A percentile compares a stretch with the other conserved stretches of the same genome.
Evolutionary conservation across 2,888 invertebrate genomes (phyloP).

Genomic region (Ectobius pallidus): DNA sequence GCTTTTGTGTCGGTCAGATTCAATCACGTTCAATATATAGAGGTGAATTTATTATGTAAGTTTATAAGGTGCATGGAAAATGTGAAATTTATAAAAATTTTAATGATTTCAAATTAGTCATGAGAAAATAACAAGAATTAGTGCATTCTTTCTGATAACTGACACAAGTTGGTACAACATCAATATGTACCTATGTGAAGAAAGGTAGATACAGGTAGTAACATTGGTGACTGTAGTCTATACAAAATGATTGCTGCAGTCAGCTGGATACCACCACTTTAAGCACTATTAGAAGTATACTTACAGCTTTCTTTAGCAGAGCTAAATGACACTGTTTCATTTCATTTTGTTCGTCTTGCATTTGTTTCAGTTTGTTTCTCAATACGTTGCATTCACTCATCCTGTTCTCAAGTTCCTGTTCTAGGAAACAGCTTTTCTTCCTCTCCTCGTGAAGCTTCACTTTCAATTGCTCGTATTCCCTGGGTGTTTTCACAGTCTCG

Average conservation of each 20-base stretch:
- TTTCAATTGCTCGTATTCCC: not conserved
- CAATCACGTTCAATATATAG: too few species aligned
- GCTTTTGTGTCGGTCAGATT: too few species aligned
- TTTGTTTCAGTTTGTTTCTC: not conserved
- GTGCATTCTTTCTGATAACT: not conserved
- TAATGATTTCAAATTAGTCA: not conserved
- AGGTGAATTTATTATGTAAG: too few species aligned
- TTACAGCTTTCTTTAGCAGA: not conserved
- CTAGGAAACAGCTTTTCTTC: not conserved
- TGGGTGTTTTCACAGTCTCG: not conserved
- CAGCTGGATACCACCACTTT: not conserved
- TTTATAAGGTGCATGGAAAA: too few species aligned
- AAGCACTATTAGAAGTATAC: not conserved
- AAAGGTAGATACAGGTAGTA: not conserved
- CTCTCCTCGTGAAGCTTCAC: not conserved
- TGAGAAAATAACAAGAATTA: not conserved
- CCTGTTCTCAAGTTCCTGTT: not conserved
- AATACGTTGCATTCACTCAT: not conserved
- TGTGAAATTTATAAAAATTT: too few species aligned
- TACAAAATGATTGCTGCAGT: not conserved
- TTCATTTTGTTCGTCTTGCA: not conserved
- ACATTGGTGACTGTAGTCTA: not conserved
- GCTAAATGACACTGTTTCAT: not conserved
- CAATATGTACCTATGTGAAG: not conserved
- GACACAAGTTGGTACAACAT: not conserved